Evolutionary conservation across 2,888 invertebrate genomes (phyloP), one percentile per base, ranked within the genome.

Genomic region (Orthosia incerta): DNA sequence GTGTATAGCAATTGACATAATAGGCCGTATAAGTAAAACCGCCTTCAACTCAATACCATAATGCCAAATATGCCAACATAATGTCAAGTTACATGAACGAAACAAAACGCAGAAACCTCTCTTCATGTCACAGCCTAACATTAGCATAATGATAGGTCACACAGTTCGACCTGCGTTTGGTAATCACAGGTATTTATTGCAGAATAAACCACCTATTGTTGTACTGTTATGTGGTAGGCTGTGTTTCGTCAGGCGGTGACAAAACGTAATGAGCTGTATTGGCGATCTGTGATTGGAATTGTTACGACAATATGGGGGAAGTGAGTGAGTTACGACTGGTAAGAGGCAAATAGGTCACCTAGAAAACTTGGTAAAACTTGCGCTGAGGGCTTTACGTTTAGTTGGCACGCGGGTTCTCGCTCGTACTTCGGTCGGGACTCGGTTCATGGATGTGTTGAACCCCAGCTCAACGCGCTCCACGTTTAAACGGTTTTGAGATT

Each of bases 141-240:
- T 83, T 74, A 78, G 26, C 61, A 64, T 83, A 75, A 79, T 74
- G 72, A 70, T 76, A 70, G 83, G 68, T 79, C 65, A 62, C 51
- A 64, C 62, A 59, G 61, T 46, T 31, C 63, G 71, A 79, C 71
- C 79, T 82, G 57, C 55, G 68, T 84, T 82, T 84, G 74, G 85
- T 77, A 86, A 85, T 76, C 74, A 75, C 20, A 60, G 57, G 59
- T 74, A 78, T 65, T 72, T 59, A 61, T 75, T 73, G 72, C 76
- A 78, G 80, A 79, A 85, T 76, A 82, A 51, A 80, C 60, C 57
- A 50, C 53, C 80, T 71, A 78, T 84, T 83, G 75, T 76, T 60
- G 63, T 70, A 51, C 64, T 66, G 61, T 59, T 66, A 75, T 79
- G 65, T 74, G 69, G 74, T 76, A 70, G 67, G 48, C 66, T 74